phyloP scores from a whole-genome alignment of 1,140 invertebrate genomes.

The Heliothis virescens region DNA sequence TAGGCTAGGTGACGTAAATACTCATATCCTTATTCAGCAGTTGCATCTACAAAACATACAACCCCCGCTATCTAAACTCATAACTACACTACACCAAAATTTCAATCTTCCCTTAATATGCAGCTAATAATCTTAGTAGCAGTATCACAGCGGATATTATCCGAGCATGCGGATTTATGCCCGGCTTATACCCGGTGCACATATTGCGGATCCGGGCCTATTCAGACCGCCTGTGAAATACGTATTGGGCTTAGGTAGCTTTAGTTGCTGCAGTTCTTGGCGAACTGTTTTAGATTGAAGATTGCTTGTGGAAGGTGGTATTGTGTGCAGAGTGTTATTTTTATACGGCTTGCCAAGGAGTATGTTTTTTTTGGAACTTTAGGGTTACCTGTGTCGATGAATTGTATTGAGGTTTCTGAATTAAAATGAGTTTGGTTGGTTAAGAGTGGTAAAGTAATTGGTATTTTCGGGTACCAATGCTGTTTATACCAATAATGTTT shows the following conservation, averaged over 20 bases:
- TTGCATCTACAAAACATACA: no score
- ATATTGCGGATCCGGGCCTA: slow-evolving; percentile 35
- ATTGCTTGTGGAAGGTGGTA: background rate
- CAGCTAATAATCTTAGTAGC: slow-evolving; percentile 37
- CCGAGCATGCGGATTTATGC: slow-evolving; percentile 40
- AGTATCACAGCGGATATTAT: slow-evolving; percentile 40
- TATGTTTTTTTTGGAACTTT: background rate
- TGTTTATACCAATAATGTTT: no score
- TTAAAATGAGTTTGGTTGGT: no score
- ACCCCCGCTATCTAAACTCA: background rate
- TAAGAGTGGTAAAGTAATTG: no score
- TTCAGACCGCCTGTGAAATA: slow-evolving; percentile 38
- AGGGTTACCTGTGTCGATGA: no score
- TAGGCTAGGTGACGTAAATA: no score
- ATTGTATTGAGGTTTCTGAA: no score
- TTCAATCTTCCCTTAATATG: slow-evolving; percentile 20
- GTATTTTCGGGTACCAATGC: no score
- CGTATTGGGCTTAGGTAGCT: slow-evolving; percentile 1
- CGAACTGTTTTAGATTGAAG: slow-evolving; percentile 8
- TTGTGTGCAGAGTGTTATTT: background rate
- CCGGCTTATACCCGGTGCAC: slow-evolving; percentile 36
- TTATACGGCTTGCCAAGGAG: background rate
- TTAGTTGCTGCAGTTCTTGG: slow-evolving; percentile 29
- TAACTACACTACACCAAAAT: background rate
- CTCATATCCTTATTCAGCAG: no score